These are phyloP conservation scores for Amblyjoppa proteus DNA, from an alignment of 2,888 invertebrate species.

Conservation along the genomic window DNA sequence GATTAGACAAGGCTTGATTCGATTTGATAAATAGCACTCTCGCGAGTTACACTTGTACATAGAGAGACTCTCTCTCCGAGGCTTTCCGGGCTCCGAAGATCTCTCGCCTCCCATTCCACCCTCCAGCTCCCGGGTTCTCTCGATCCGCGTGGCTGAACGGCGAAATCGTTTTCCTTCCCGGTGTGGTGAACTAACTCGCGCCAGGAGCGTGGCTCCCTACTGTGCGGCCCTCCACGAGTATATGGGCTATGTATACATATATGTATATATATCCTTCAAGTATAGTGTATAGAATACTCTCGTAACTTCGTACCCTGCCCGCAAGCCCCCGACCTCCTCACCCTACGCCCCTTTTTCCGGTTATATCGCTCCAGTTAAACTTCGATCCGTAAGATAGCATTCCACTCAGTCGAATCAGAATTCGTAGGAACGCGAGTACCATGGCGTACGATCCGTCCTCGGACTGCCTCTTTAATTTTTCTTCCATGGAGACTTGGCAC, in stretches of 20 bases:
- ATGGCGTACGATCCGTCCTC: constrained; percentile 18
- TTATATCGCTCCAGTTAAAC: constrained; percentile 68
- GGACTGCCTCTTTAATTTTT: constrained; percentile 27
- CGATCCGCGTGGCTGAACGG: constrained; percentile 69
- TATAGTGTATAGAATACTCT: constrained; percentile 59
- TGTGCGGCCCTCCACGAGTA: constrained; percentile 38
- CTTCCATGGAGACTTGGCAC: neutral
- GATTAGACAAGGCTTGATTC: constrained; percentile 78
- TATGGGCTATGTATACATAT: neutral
- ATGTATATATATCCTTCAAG: constrained; percentile 40
- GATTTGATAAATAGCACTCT: constrained; percentile 78
- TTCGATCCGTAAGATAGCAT: constrained; percentile 67
- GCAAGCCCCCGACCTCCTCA: neutral
- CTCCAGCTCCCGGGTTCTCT: constrained; percentile 55
- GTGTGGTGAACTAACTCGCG: constrained; percentile 65
- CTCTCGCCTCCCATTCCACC: constrained; percentile 50
- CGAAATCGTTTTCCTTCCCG: constrained; percentile 66
- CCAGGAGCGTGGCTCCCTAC: constrained; percentile 50
- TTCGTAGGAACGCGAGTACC: constrained; percentile 51
- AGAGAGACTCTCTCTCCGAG: constrained; percentile 23
- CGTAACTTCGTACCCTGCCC: constrained; percentile 53
- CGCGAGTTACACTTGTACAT: constrained; percentile 40
- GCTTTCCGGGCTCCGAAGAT: constrained; percentile 37
- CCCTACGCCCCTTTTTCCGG: constrained; percentile 51
- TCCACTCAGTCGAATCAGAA: constrained; percentile 66